Conservation (phyloP, 2,797 vertebrate genomes). For the Tangara arthus region DNA sequence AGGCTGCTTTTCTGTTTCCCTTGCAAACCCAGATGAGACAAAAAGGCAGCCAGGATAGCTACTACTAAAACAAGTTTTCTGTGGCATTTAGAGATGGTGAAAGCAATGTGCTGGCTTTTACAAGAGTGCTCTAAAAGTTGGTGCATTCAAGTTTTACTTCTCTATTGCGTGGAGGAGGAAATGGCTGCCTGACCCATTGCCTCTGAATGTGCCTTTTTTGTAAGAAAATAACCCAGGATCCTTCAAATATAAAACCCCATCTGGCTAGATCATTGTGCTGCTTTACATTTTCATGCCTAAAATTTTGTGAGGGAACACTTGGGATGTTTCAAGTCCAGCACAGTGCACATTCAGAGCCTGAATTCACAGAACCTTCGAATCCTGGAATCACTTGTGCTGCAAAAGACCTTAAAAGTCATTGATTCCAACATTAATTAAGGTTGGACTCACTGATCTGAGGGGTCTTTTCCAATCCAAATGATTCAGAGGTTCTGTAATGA, state of each 20-base stretch:
- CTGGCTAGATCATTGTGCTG: background rate
- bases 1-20: background rate
- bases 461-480: background rate
- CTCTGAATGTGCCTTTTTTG: background rate
- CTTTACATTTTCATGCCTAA: background rate
- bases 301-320: background rate
- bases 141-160: background rate
- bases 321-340: background rate
- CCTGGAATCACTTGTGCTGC: background rate
- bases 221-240: background rate
- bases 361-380: background rate
- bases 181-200: rapidly evolving
- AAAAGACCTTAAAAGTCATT: background rate
- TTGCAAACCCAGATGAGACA: background rate
- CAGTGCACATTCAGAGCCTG: too few relatives aligned
- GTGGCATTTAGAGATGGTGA: background rate
- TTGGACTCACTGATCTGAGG: background rate
- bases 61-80: background rate
- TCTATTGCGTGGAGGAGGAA: background rate
- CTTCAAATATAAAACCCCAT: background rate
- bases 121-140: background rate
- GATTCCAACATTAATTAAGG: background rate
- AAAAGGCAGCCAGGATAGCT: background rate
- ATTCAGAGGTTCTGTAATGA: background rate
- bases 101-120: background rate